These are phyloP conservation scores for Aurelia sp. DNA, from an alignment of 30 jellyfish, hydroid and myxozoan species.

Conservation along the genomic window DNA sequence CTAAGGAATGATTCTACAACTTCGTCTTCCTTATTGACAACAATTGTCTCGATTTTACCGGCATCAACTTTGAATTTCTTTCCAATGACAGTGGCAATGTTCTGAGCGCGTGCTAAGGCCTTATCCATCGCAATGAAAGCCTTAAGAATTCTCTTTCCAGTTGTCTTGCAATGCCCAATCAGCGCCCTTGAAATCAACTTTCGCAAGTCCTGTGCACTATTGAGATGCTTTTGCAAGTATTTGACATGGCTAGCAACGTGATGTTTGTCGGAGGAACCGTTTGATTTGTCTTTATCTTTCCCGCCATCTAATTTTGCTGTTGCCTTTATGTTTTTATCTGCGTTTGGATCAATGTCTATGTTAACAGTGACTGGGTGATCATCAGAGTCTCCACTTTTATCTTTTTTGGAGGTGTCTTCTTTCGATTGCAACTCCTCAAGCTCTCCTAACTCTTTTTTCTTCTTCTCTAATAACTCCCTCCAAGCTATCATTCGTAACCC, in stretches of 20 bases:
- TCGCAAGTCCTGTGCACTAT: slow-evolving; percentile 91
- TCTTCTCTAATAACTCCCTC: slow-evolving; percentile 89
- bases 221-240: slow-evolving; percentile 84
- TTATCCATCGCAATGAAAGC: slow-evolving; percentile 99
- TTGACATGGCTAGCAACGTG: slow-evolving; percentile 74
- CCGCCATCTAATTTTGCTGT: slow-evolving; percentile 12
- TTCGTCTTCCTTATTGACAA: slow-evolving; percentile 92
- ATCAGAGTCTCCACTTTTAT: slow-evolving; percentile 14
- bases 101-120: slow-evolving; percentile 97
- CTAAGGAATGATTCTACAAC: slow-evolving; percentile 97
- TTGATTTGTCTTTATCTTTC: neutral
- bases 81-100: slow-evolving; percentile 96
- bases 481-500: slow-evolving; percentile 99
- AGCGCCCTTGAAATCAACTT: slow-evolving; percentile 91
- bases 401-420: slow-evolving; percentile 32
- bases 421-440: slow-evolving; percentile 36
- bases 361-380: slow-evolving; percentile 85
- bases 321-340: slow-evolving; percentile 33
- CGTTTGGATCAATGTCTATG: slow-evolving; percentile 78
- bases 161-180: slow-evolving; percentile 96
- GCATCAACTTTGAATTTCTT: slow-evolving; percentile 90
- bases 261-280: slow-evolving; percentile 13
- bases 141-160: slow-evolving; percentile 92
- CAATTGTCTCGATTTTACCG: slow-evolving; percentile 81
- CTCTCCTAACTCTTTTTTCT: slow-evolving; percentile 77